phyloP scores from a whole-genome alignment of 30 jellyfish, hydroid and myxozoan species.

The Rhopilema esculentum region DNA sequence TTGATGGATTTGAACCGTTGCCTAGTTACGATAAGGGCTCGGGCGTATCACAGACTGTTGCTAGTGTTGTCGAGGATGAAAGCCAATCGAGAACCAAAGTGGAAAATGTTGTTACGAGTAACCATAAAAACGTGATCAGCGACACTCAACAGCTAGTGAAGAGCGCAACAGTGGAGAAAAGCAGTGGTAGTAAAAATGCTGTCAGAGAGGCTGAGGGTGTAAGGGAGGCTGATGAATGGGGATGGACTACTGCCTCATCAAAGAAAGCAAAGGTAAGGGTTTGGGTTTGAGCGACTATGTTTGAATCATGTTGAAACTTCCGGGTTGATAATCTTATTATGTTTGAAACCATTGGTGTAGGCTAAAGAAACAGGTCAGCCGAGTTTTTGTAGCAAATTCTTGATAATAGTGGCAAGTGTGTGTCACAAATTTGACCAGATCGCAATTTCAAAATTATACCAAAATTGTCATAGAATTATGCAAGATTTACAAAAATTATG shows the following conservation, averaged over 20 bases:
- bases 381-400: too few species aligned
- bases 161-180: background rate
- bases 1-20: constrained; percentile 88
- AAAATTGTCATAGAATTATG: too few species aligned
- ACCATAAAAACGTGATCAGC: constrained; percentile 18
- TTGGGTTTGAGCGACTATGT: too few species aligned
- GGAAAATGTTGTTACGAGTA: constrained; percentile 8
- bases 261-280: constrained; percentile 70
- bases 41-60: background rate
- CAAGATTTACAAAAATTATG: too few species aligned
- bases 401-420: too few species aligned
- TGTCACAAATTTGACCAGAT: too few species aligned
- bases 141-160: background rate
- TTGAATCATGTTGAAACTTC: too few species aligned
- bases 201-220: background rate
- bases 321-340: too few species aligned
- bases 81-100: background rate
- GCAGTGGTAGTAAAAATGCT: background rate
- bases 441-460: too few species aligned
- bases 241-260: constrained; percentile 96
- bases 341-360: too few species aligned
- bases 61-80: constrained; percentile 46
- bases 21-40: constrained; percentile 38
- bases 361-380: too few species aligned
- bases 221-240: constrained; percentile 79